Evolutionary conservation across 2,888 invertebrate genomes (phyloP).

Genomic region (Bembecia ichneumoniformis): DNA sequence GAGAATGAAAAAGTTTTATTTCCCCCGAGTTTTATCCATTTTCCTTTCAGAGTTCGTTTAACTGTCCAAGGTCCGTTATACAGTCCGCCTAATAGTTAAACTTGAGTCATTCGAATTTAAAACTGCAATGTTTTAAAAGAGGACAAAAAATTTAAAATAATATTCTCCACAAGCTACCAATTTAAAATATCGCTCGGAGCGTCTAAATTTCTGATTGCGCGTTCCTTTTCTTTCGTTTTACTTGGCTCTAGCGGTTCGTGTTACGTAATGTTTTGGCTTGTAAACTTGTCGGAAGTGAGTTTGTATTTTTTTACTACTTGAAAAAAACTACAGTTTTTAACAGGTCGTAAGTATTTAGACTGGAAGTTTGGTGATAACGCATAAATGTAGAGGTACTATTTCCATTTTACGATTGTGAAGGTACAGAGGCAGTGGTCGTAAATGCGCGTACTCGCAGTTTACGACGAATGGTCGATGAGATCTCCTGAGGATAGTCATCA

Average conservation of each 20-base stretch:
- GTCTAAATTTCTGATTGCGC: conserved; percentile 5
- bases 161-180: conserved; percentile 1
- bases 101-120: conserved; percentile 3
- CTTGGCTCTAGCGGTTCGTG: conserved; percentile 7
- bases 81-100: background rate
- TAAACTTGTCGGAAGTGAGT: conserved; percentile 7
- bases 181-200: conserved; percentile 1
- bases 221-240: conserved; percentile 6
- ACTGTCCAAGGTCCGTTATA: conserved; percentile 10
- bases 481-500: conserved; percentile 9
- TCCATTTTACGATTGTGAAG: conserved; percentile 44
- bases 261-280: conserved; percentile 8
- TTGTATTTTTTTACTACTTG: background rate
- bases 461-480: conserved; percentile 24
- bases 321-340: background rate
- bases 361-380: conserved; percentile 21
- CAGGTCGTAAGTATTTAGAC: background rate
- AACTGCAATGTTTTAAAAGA: background rate
- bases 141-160: conserved; percentile 1
- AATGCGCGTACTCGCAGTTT: conserved; percentile 48
- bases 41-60: conserved; percentile 13
- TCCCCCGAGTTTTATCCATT: conserved; percentile 14
- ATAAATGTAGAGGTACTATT: conserved; percentile 42
- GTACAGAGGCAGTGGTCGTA: conserved; percentile 34
- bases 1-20: conserved; percentile 14